A percentile compares a stretch with the other conserved stretches of the same genome.
Conservation (phyloP, 2,888 invertebrate species). For the Xestoiulus laeticollis region DNA sequence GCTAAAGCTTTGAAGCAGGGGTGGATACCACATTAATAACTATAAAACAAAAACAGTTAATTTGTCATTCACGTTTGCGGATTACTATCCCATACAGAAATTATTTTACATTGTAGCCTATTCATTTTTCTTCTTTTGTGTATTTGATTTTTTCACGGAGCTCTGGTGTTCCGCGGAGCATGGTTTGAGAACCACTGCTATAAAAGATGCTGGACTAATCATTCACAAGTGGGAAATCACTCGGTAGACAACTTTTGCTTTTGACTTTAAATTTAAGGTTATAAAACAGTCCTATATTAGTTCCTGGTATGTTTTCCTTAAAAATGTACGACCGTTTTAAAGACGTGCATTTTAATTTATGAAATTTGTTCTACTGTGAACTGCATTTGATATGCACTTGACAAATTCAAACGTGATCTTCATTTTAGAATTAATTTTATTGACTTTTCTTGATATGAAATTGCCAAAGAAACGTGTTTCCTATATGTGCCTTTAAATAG, state of each 20-base stretch:
- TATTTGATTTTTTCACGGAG: too few relatives aligned
- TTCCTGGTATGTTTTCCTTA: not conserved
- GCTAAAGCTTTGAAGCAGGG: too few relatives aligned
- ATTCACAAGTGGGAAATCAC: not conserved
- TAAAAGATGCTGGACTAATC: not conserved
- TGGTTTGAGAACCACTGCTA: too few relatives aligned
- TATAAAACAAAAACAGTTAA: too few relatives aligned
- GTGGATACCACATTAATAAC: too few relatives aligned
- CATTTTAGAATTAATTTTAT: not conserved
- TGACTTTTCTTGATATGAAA: not conserved
- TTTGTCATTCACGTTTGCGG: too few relatives aligned
- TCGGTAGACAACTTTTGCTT: not conserved
- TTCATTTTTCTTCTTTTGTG: not conserved
- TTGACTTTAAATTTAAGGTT: not conserved
- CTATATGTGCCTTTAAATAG: not conserved
- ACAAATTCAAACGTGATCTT: too few relatives aligned
- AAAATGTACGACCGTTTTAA: not conserved
- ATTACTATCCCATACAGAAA: too few relatives aligned
- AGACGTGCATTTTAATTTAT: not conserved
- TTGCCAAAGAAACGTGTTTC: constrained; percentile 1
- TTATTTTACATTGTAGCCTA: too few relatives aligned
- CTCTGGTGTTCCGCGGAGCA: too few relatives aligned
- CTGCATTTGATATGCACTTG: too few relatives aligned
- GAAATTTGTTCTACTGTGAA: too few relatives aligned
- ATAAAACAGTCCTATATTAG: not conserved